Percentiles rank a stretch among this genome's conserved stretches.
These are phyloP conservation scores for Anthophora plumipes DNA, from an alignment of 2,888 invertebrate species.

Conservation along the genomic window DNA sequence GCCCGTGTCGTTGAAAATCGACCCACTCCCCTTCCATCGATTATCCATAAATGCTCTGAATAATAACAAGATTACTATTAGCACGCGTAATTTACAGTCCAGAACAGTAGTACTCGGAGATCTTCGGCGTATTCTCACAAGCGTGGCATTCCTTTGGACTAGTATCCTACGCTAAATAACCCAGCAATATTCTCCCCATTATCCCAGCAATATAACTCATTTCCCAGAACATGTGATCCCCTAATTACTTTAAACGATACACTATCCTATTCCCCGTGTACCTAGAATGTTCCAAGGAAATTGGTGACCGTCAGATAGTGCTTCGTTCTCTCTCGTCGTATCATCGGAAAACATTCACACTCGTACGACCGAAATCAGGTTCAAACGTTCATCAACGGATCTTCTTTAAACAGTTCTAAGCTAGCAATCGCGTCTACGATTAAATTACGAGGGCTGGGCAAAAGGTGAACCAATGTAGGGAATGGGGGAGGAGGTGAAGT, in stretches of 20 bases:
- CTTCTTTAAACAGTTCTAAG: slow-evolving; percentile 22
- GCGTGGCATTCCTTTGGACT: neutral
- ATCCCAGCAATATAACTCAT: neutral
- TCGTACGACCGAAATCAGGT: neutral
- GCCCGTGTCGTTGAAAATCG: neutral
- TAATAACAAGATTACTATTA: slow-evolving; percentile 2
- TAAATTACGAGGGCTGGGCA: slow-evolving; percentile 46
- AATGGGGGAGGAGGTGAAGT: slow-evolving; percentile 11
- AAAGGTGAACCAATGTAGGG: slow-evolving; percentile 29
- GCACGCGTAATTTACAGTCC: no score
- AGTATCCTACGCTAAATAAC: no score
- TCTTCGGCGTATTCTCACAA: no score
- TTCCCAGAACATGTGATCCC: neutral
- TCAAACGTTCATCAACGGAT: slow-evolving; percentile 7
- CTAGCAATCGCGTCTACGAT: slow-evolving; percentile 48
- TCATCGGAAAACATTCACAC: neutral
- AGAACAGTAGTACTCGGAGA: no score
- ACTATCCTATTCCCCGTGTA: no score
- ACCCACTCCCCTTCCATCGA: neutral
- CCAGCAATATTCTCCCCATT: neutral
- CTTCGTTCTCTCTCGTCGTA: neutral
- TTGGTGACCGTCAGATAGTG: no score
- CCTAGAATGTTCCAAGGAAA: neutral
- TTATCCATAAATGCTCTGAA: neutral
- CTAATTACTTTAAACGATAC: neutral